These are phyloP conservation scores for Scaeva pyrastri DNA, from an alignment of 2,888 invertebrate species.

Conservation along the genomic window DNA sequence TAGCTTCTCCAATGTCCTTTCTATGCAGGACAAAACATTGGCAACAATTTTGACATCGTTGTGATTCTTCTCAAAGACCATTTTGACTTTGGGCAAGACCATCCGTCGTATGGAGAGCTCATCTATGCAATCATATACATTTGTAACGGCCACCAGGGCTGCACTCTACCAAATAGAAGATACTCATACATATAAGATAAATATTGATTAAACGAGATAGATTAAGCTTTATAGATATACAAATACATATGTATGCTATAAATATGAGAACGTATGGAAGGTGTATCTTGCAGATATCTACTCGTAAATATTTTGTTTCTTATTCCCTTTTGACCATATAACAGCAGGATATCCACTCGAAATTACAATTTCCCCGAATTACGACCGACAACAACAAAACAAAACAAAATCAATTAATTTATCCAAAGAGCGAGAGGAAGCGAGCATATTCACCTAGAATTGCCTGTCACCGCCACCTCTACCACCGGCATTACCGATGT, in stretches of 20 bases:
- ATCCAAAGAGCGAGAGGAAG: conserved; percentile 44
- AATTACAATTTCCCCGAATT: conserved; percentile 36
- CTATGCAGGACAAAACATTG: conserved; percentile 91
- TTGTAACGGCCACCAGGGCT: conserved; percentile 93
- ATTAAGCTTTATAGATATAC: no score
- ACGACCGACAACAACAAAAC: not conserved
- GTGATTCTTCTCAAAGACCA: conserved; percentile 91
- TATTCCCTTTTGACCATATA: conserved; percentile 5
- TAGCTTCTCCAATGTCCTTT: conserved; percentile 92
- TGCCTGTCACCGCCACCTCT: conserved; percentile 32
- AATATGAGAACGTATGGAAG: not conserved
- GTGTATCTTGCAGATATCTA: not conserved
- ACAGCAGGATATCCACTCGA: conserved; percentile 46
- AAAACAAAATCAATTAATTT: conserved; percentile 57
- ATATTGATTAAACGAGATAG: conserved; percentile 36
- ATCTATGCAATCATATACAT: conserved; percentile 93
- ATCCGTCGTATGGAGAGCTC: conserved; percentile 91
- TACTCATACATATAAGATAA: conserved; percentile 28
- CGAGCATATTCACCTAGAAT: conserved; percentile 52
- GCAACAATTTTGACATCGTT: conserved; percentile 92
- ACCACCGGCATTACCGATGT: conserved; percentile 1
- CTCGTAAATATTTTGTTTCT: conserved; percentile 6
- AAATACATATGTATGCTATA: not conserved
- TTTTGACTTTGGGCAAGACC: conserved; percentile 93
- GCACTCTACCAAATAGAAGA: conserved; percentile 88